Evolutionary conservation across 2,797 vertebrate species (phyloP).

Genomic region (Psittacula derbiana): DNA sequence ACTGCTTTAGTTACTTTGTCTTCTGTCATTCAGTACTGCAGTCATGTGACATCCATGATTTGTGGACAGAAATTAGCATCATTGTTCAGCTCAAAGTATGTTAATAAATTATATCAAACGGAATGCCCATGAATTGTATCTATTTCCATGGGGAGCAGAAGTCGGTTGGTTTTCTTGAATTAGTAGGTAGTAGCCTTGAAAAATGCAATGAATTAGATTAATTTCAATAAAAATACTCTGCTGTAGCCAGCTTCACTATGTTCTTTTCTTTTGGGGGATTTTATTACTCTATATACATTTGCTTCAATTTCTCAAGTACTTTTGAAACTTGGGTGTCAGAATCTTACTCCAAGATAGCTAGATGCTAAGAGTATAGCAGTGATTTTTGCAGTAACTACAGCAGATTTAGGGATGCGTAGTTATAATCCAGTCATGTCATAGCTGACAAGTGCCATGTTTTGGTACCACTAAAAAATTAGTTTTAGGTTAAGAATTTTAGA

Average conservation of each 20-base stretch:
- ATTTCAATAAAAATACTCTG: neutral
- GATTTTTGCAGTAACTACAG: neutral
- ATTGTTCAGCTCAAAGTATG: neutral
- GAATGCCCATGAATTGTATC: neutral
- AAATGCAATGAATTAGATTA: neutral
- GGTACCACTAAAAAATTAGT: neutral
- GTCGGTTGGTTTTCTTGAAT: neutral
- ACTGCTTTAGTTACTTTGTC: neutral
- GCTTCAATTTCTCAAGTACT: neutral
- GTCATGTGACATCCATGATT: neutral
- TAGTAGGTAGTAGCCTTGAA: neutral
- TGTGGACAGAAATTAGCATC: neutral
- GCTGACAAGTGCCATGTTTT: neutral
- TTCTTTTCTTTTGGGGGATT: neutral
- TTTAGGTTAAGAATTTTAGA: neutral
- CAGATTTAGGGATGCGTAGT: neutral
- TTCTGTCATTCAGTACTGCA: neutral
- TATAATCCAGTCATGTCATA: neutral
- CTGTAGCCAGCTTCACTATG: neutral
- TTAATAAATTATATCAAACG: neutral
- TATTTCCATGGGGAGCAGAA: neutral
- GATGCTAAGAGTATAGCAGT: neutral
- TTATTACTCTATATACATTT: neutral
- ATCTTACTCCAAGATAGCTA: neutral
- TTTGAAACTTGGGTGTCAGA: neutral